Evolutionary conservation across 2,797 vertebrate genomes (phyloP).

Genomic region (Cheirogaleus major): DNA sequence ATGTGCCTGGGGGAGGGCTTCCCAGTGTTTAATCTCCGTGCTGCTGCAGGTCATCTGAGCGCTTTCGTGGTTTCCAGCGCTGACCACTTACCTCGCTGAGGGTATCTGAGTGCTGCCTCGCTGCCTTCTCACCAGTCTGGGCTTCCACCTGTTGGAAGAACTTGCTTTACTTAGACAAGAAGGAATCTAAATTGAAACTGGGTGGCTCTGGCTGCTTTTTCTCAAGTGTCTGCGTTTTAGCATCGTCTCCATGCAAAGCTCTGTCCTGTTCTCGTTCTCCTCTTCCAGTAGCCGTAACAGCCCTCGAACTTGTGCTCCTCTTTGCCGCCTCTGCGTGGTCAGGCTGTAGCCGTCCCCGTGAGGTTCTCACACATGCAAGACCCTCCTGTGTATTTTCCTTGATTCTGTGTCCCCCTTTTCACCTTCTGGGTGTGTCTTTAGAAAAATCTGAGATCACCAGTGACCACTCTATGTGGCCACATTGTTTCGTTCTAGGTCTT

Average conservation of each 20-base stretch:
- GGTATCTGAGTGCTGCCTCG: rapidly evolving
- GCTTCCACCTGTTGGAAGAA: background rate
- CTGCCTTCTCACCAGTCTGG: background rate
- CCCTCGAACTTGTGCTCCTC: background rate
- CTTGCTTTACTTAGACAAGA: background rate
- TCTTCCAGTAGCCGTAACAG: background rate
- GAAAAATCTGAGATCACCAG: background rate
- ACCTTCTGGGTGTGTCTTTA: background rate
- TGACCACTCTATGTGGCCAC: background rate
- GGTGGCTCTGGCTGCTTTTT: background rate
- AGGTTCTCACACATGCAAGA: background rate
- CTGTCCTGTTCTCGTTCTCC: background rate
- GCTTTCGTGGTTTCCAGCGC: rapidly evolving
- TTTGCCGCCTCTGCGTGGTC: background rate
- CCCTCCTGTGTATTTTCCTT: background rate
- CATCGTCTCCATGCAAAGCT: background rate
- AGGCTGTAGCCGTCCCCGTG: background rate
- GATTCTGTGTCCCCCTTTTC: background rate
- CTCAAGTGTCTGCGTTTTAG: background rate
- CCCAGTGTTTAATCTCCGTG: background rate
- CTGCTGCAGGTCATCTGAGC: background rate
- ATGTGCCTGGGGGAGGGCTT: background rate
- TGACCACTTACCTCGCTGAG: background rate
- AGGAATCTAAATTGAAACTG: background rate
- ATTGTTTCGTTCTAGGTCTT: background rate